These are phyloP conservation scores for Bradypus variegatus DNA, from an alignment of 2,797 vertebrate species.

Conservation along the genomic window DNA sequence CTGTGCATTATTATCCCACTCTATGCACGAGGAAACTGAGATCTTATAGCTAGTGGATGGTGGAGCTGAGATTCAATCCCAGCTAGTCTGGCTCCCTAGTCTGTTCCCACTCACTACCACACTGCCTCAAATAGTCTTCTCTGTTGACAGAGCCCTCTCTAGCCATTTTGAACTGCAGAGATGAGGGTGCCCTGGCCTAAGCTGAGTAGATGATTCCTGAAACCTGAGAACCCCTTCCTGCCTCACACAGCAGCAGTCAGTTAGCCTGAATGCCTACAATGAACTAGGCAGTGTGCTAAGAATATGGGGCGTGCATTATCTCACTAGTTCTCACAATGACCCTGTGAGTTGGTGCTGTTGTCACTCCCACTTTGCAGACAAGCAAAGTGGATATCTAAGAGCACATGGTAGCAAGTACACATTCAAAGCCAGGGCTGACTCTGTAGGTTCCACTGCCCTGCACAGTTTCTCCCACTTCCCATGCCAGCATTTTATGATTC, in stretches of 20 bases:
- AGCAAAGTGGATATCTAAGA: background rate
- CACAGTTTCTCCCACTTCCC: background rate
- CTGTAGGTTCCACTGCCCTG: background rate
- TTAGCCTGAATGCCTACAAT: rapidly evolving
- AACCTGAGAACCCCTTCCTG: background rate
- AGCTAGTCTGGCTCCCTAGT: background rate
- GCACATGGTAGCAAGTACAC: background rate
- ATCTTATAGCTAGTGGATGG: background rate
- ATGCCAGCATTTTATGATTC: background rate
- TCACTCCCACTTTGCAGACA: background rate
- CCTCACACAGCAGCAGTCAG: background rate
- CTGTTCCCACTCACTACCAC: background rate
- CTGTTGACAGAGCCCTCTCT: background rate
- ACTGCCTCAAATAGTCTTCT: background rate
- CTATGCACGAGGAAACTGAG: background rate
- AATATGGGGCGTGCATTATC: rapidly evolving
- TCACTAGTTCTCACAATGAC: background rate
- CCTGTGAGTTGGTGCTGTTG: background rate
- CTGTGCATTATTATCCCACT: too few relatives aligned
- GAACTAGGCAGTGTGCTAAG: background rate
- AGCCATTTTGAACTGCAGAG: background rate
- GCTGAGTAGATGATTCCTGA: background rate
- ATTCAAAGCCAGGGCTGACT: background rate
- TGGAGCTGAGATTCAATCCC: background rate
- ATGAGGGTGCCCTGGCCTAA: background rate